Base-by-base conservation (phyloP, 2,888 invertebrate genomes). In the Coenonympha glycerion region DNA sequence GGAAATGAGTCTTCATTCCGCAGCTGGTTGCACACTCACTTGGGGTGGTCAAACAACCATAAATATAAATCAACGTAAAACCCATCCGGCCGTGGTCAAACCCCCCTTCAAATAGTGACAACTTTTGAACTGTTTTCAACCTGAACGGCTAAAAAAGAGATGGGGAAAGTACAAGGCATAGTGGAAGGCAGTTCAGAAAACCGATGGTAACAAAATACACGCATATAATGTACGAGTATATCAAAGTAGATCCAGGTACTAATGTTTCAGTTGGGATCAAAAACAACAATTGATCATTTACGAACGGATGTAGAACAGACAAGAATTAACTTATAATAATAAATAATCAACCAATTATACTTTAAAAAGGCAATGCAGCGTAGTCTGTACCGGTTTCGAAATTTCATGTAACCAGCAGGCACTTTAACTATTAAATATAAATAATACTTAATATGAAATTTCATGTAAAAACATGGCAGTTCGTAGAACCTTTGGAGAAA, bases 1-100 rank as follows among this genome's bases (percentile, higher is more conserved):
- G 84, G 84, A 84, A 82, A 75, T 79, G 74, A 76, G 70, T 73
- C 65, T 71, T 74, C 81, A 79, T 78, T 76, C 77, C 75, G 59
- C 71, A 75, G 72, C 75, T 77, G 75, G 67, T 68, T 70, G 71
- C 62, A 63, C 68, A 68, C 59, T 62, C 63, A 63, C 66, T 67
- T 66, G 62, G 75, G 76, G 74, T 68, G 76, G 61, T 55, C 58
- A 63, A 58, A 59, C 57, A 61, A 58, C 59, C 62, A 62, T 62
- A 57, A 65, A 61, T 59, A 53, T 53, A 45, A 50, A 48, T 39
- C 41, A 44, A 52, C 56, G 53, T 49, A 52, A 55, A 47, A 55
- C 15, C 57, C 54, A 52, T 59, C 55, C 57, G 49, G 47, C 42
- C 47, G 49, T n/a, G n/a, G n/a, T n/a, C n/a, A n/a, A n/a, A 45